Evolutionary conservation across 2,888 invertebrate species (phyloP), one percentile per base, ranked within the genome.

Genomic region (Chesias legatella): DNA sequence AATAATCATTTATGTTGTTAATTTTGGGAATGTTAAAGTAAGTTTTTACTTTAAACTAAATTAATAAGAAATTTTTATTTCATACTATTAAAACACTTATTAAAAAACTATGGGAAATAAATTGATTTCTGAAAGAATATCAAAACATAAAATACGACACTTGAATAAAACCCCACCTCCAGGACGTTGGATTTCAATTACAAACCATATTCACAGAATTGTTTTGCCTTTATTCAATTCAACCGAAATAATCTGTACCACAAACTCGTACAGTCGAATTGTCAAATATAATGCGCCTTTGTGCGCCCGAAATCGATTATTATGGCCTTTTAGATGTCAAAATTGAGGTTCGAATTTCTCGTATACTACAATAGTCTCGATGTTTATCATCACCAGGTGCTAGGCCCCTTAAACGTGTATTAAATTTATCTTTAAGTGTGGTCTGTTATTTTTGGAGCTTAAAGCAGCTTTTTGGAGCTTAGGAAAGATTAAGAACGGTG

Each of bases 301-400:
- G 84, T 84, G 67, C 53, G 65, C 70, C 73, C 63, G 79, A 85
- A 88, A 86, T 86, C 88, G 88, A 88, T 88, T 88, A 86, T 77
- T 88, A 86, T 77, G 72, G 79, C 76, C 85, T 86, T 86, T 88
- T 86, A 86, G 88, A 85, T 86, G 84, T 86, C 85, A 85, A 84
- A 86, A 84, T 84, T 83, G 85, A 81, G 85, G 85, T 75, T 85
- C 75, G 67, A 77, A 79, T 76, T 79, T 88, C 88, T 85, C 80
- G 73, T 70, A 76, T 83, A 79, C 63, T 79, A 81, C 77, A 80
- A 85, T 86, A 84, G 85, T 85, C 80, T 53, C 72, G 85, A 86
- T 86, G 81, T 79, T 82, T 83, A 86, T 85, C 85, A 62, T 40
- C 53, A 57, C 86, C 88, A 86, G 86, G 85, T 88, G 86, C 63